A percentile compares a stretch with the other conserved stretches of the same genome.
phyloP scores from a whole-genome alignment of 2,888 invertebrate species.

The Clostera curtula region DNA sequence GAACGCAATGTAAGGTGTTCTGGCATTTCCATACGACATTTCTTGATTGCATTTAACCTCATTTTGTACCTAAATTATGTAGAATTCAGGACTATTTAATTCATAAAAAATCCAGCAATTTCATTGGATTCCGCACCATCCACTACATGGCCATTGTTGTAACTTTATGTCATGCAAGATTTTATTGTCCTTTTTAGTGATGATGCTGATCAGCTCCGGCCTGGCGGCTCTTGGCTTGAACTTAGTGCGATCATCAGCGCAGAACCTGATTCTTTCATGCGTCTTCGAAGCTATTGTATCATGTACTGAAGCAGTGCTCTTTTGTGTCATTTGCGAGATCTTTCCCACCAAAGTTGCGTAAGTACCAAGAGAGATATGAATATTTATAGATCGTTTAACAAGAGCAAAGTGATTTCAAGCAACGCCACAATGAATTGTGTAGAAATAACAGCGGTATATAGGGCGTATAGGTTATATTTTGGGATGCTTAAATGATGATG shows the following conservation, averaged over 20 bases:
- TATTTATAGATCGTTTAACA: neutral
- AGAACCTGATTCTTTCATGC: conserved; percentile 73
- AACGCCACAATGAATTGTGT: too few relatives aligned
- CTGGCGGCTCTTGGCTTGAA: conserved; percentile 70
- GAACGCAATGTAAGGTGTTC: too few relatives aligned
- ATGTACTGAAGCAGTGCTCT: conserved; percentile 76
- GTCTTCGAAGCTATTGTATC: conserved; percentile 76
- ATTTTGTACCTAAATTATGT: too few relatives aligned
- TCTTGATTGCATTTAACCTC: too few relatives aligned
- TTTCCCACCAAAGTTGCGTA: conserved; percentile 74
- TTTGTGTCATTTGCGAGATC: conserved; percentile 76
- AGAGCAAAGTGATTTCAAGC: neutral
- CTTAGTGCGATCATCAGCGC: conserved; percentile 66
- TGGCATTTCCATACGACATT: neutral
- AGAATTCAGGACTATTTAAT: too few relatives aligned
- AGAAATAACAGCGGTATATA: too few relatives aligned
- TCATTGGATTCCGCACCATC: too few relatives aligned
- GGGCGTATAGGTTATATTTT: too few relatives aligned
- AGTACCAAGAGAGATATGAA: conserved; percentile 24
- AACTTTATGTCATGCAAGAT: neutral
- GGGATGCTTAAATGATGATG: too few relatives aligned
- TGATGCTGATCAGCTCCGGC: conserved; percentile 72
- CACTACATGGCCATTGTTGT: too few relatives aligned
- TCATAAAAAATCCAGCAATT: too few relatives aligned
- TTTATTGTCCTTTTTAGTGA: conserved; percentile 46